Percentiles rank a stretch among this genome's conserved stretches.
Evolutionary conservation across 2,888 invertebrate genomes (phyloP).

Genomic region (Hirudinaria manillensis): DNA sequence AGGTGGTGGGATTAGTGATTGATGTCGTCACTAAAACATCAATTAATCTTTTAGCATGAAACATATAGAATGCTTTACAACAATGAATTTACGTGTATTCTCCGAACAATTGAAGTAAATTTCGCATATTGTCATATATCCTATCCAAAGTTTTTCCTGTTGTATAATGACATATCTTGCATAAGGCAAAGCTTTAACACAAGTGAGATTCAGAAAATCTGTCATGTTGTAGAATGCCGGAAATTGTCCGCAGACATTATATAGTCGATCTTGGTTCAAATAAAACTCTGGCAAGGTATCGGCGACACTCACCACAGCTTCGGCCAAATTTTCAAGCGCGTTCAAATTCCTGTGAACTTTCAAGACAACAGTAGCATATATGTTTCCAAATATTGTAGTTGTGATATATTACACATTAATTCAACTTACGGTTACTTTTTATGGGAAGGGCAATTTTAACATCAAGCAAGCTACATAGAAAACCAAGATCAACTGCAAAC

Average conservation of each 20-base stretch:
- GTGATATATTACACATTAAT: no score
- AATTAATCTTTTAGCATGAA: no score
- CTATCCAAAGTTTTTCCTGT: background rate
- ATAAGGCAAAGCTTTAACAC: background rate
- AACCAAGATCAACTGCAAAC: conserved; percentile 17
- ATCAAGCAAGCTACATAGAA: background rate
- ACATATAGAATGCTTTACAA: no score
- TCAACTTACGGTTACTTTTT: no score
- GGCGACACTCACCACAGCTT: background rate
- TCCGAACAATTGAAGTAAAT: background rate
- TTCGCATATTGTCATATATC: conserved; percentile 22
- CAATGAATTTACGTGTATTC: background rate
- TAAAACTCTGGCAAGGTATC: background rate
- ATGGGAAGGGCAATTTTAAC: background rate
- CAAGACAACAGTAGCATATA: background rate
- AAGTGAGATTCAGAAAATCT: background rate
- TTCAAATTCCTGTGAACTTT: background rate
- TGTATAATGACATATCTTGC: conserved; percentile 18
- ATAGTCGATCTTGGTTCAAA: background rate
- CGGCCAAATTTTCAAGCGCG: background rate
- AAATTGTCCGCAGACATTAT: background rate
- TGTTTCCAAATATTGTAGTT: no score
- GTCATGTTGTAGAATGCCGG: background rate
- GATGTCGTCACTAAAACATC: no score
- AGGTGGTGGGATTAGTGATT: no score